A percentile compares a stretch with the other conserved stretches of the same genome.
Conservation (phyloP, 2,113 vertebrate species). For the Misgurnus mizolepis region DNA sequence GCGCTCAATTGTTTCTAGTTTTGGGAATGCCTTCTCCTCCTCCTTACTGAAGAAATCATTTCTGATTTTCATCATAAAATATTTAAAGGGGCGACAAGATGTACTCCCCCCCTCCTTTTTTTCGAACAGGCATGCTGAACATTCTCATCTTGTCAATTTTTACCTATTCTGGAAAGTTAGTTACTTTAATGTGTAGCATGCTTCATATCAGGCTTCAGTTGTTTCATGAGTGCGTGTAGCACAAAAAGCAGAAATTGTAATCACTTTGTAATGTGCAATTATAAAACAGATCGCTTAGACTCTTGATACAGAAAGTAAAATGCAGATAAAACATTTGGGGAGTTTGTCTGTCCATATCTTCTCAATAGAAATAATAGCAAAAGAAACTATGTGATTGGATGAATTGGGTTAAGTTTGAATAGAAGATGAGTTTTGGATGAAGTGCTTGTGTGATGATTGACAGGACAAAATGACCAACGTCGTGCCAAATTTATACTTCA, state of each 20-base stretch:
- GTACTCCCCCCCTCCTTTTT: conserved; percentile 11
- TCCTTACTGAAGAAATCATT: conserved; percentile 39
- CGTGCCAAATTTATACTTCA: too few species aligned
- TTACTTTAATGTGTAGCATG: not conserved
- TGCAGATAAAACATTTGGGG: not conserved
- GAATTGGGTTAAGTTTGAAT: too few species aligned
- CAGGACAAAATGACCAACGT: too few species aligned
- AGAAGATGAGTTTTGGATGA: too few species aligned
- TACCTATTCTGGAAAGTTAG: not conserved
- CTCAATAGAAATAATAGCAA: too few species aligned
- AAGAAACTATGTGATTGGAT: too few species aligned
- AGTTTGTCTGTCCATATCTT: too few species aligned
- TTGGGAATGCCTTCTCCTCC: conserved; percentile 40
- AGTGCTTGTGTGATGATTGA: too few species aligned
- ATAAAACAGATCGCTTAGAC: not conserved
- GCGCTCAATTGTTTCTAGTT: conserved; percentile 42
- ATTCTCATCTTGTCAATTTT: conserved; percentile 30
- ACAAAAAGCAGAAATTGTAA: not conserved
- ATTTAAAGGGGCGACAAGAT: conserved; percentile 34
- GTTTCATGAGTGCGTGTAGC: not conserved
- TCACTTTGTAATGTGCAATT: not conserved
- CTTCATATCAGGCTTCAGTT: not conserved
- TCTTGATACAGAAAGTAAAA: not conserved
- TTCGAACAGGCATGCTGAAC: not conserved
- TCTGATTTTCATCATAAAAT: conserved; percentile 39